Base-by-base conservation (phyloP, 2,113 vertebrate species). In the Elachura formosa region DNA sequence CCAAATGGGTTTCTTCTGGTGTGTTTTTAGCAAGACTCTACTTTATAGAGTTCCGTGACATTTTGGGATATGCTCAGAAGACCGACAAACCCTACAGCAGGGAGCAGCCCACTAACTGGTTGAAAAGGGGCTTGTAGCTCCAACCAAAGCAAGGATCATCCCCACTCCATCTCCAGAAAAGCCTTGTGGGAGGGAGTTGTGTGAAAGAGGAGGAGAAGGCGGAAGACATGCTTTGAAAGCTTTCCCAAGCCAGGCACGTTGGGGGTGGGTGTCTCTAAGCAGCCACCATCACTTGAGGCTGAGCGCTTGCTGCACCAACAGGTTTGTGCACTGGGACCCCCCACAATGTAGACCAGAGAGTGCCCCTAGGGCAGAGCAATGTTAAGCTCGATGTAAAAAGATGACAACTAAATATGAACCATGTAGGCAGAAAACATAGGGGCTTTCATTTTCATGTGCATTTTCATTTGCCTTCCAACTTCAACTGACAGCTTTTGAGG, bases 401-500 rank as follows among this genome's bases (percentile, higher is more conserved):
- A 91, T 87, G 95, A 93, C 92, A 96, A 77, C 84, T 68, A 21
- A 55, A 21, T 80, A 68, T 14, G 83, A 93, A 71, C 59, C 2
- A 2, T 45, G 68, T 0, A 82, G 34, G 79, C 52, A 79, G 84
- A 94, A 81, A 93, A 84, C 89, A 93, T 89, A 81, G 34, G 66
- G 73, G 66, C 89, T 95, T 97, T 96, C 96, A 91, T 96, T 94
- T 94, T 78, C 93, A 55, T 67, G 68, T 79, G 71, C 87, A 73
- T 71, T 86, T 91, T 74, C 94, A 33, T 96, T 97, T 96, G 91
- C 94, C 69, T 91, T 92, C 89, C 43, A 90, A 85, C 85, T 93
- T 95, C 96, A 75, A 64, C 91, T 92, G 90, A 94, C 86, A 97
- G 97, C 85, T 96, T 97, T 97, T 94, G 92, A 93, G 95, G 94